A percentile compares a stretch with the other conserved stretches of the same genome.
These are phyloP conservation scores for Drosophila athabasca DNA, from an alignment of 1,140 invertebrate species.

Conservation along the genomic window DNA sequence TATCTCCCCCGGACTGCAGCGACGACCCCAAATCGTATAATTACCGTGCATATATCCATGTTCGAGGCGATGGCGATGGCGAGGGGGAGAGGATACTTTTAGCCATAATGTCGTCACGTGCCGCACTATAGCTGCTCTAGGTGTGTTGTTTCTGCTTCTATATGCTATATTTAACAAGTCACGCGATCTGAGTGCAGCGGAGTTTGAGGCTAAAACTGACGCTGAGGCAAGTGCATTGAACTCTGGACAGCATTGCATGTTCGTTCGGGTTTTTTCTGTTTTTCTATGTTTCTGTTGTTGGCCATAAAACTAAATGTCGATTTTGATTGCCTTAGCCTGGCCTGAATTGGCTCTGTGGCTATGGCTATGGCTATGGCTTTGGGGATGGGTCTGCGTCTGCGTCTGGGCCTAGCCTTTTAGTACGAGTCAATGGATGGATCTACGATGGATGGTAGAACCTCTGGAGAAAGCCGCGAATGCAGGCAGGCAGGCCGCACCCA, in stretches of 20 bases:
- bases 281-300: conserved; percentile 28
- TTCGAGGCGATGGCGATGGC: neutral
- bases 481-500: conserved; percentile 45
- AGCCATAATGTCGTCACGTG: conserved; percentile 45
- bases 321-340: conserved; percentile 48
- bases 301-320: conserved; percentile 53
- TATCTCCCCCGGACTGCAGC: neutral
- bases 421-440: conserved; percentile 51
- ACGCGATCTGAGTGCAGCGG: conserved; percentile 40
- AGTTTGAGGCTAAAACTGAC: conserved; percentile 44
- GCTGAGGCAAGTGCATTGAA: conserved; percentile 47
- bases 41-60: conserved; percentile 8
- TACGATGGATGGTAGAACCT: conserved; percentile 16
- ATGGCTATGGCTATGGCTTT: neutral
- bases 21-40: conserved; percentile 16
- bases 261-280: conserved; percentile 11
- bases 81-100: conserved; percentile 23
- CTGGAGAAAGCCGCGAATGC: conserved; percentile 43
- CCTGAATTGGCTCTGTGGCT: conserved; percentile 31
- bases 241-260: conserved; percentile 47
- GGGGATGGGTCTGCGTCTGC: conserved; percentile 20
- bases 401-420: conserved; percentile 29
- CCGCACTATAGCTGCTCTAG: conserved; percentile 11
- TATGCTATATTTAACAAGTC: conserved; percentile 44
- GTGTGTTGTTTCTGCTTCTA: conserved; percentile 16